These are phyloP conservation scores for Acanthisitta chloris DNA, from an alignment of 2,113 vertebrate genomes.

Conservation along the genomic window DNA sequence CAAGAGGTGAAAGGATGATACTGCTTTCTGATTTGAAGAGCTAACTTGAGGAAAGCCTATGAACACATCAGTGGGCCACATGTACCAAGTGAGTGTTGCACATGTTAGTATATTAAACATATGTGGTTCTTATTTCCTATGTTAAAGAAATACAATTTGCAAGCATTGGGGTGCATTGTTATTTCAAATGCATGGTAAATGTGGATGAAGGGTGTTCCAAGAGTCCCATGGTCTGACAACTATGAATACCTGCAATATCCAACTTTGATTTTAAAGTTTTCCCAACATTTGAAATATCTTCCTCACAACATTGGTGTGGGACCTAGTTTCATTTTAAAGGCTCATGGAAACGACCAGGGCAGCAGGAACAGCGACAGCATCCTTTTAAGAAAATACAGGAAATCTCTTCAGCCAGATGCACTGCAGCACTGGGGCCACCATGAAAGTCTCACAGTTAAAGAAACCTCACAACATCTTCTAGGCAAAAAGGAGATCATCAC, in stretches of 20 bases:
- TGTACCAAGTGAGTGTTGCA: constrained; percentile 32
- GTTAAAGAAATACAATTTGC: constrained; percentile 16
- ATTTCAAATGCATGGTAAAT: neutral
- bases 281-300: neutral
- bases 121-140: constrained; percentile 49
- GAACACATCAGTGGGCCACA: constrained; percentile 55
- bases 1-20: constrained; percentile 17
- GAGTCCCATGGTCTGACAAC: neutral
- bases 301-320: neutral
- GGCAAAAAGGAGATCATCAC: constrained; percentile 61
- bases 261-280: neutral
- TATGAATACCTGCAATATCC: neutral
- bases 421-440: constrained; percentile 58
- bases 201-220: neutral
- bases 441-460: constrained; percentile 45
- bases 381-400: constrained; percentile 60
- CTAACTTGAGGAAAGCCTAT: constrained; percentile 18
- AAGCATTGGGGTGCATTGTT: neutral
- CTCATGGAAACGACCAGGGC: constrained; percentile 6
- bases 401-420: constrained; percentile 62
- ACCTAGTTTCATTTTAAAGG: neutral
- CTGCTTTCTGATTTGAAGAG: constrained; percentile 4
- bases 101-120: constrained; percentile 55
- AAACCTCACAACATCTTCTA: constrained; percentile 58
- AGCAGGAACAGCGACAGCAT: constrained; percentile 45